phyloP scores from a whole-genome alignment of 2,888 invertebrate genomes.

The Mimas tiliae region DNA sequence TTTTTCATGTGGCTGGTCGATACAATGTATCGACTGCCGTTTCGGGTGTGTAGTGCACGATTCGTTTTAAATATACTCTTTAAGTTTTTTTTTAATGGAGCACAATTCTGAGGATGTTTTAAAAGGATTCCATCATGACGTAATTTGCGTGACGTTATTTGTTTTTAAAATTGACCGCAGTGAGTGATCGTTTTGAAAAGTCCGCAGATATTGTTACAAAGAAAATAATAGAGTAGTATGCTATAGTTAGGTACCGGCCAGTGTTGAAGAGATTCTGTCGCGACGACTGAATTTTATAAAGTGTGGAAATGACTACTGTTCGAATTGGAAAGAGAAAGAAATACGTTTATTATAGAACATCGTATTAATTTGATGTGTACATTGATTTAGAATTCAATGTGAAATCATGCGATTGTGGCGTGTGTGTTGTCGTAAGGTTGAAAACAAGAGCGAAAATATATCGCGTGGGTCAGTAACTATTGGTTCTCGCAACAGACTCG shows the following conservation, averaged over 20 bases:
- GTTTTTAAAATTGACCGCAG: neutral
- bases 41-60: slow-evolving; percentile 18
- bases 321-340: slow-evolving; percentile 24
- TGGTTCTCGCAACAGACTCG: neutral
- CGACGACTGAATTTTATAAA: slow-evolving; percentile 29
- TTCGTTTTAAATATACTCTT: slow-evolving; percentile 23
- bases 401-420: slow-evolving; percentile 10
- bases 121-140: neutral
- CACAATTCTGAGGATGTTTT: slow-evolving; percentile 16
- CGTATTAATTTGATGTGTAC: slow-evolving; percentile 46
- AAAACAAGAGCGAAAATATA: neutral
- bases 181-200: slow-evolving; percentile 29
- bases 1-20: slow-evolving; percentile 38
- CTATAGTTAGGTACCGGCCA: slow-evolving; percentile 41
- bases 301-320: slow-evolving; percentile 28
- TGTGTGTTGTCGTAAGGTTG: neutral
- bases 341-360: slow-evolving; percentile 31
- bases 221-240: slow-evolving; percentile 21
- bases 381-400: slow-evolving; percentile 44
- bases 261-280: slow-evolving; percentile 40
- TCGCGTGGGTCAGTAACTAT: too few species aligned
- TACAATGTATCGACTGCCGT: slow-evolving; percentile 33
- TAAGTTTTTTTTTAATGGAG: slow-evolving; percentile 33
- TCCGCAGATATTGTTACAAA: slow-evolving; percentile 31
- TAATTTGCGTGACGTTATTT: neutral